Conservation (phyloP, 2,888 invertebrate genomes). For the Agonopterix arenella region DNA sequence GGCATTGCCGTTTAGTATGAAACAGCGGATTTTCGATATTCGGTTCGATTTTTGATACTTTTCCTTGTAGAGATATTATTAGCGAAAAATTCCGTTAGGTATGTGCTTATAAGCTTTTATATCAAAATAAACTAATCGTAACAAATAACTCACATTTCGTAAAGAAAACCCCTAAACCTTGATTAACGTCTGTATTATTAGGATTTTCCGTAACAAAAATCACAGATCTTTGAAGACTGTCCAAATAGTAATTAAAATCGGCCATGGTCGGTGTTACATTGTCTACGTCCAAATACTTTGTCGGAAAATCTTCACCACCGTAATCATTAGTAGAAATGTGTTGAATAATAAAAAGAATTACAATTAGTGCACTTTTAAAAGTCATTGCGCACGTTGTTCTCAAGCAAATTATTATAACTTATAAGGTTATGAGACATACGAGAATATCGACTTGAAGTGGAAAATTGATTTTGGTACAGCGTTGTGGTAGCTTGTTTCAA, state of each 20-base stretch:
- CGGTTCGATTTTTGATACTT: no score
- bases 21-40: no score
- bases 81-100: not conserved
- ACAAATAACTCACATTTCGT: slow-evolving; percentile 6
- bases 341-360: not conserved
- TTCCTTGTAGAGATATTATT: no score
- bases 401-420: no score
- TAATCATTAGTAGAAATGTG: slow-evolving; percentile 5
- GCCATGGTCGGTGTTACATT: slow-evolving; percentile 3
- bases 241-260: slow-evolving; percentile 11
- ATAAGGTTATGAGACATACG: no score
- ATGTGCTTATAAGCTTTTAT: not conserved
- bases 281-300: slow-evolving; percentile 15
- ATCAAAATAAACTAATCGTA: not conserved
- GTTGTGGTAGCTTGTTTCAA: no score
- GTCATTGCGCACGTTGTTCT: no score
- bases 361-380: no score
- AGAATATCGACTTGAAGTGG: no score
- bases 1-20: no score
- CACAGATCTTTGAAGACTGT: slow-evolving; percentile 6
- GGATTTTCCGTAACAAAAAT: slow-evolving; percentile 12
- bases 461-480: no score
- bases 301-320: slow-evolving; percentile 17
- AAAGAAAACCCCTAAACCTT: slow-evolving; percentile 11
- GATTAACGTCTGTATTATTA: slow-evolving; percentile 17